A percentile compares a stretch with the other conserved stretches of the same genome.
Conservation (phyloP, 2,113 vertebrate species). For the Polyodon spathula region DNA sequence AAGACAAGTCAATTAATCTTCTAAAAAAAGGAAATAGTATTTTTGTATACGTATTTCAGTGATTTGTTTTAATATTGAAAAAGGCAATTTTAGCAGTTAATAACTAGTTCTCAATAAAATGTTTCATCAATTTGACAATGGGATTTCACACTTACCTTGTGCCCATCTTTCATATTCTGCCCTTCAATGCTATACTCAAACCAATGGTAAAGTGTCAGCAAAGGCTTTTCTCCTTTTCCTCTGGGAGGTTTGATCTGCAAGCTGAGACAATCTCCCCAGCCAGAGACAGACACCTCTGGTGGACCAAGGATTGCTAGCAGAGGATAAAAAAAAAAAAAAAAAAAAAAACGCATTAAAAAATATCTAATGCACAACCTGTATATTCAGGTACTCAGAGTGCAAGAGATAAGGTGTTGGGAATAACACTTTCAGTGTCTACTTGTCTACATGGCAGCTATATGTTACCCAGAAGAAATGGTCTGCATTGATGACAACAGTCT, state of each 20-base stretch:
- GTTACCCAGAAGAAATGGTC: too few relatives aligned
- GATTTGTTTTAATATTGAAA: too few relatives aligned
- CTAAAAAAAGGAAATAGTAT: too few relatives aligned
- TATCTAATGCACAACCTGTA: background rate
- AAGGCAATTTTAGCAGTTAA: too few relatives aligned
- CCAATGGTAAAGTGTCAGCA: background rate
- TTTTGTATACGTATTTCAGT: too few relatives aligned
- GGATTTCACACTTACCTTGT: slow-evolving; percentile 24
- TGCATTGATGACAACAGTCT: too few relatives aligned
- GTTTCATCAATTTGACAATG: background rate
- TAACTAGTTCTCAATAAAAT: too few relatives aligned
- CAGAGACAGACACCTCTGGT: slow-evolving; percentile 30
- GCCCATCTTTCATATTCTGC: slow-evolving; percentile 29
- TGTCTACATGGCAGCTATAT: too few relatives aligned
- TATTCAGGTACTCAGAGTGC: background rate
- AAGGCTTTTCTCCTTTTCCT: background rate
- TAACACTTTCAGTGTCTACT: too few relatives aligned
- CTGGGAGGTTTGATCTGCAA: slow-evolving; percentile 29
- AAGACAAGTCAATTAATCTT: too few relatives aligned
- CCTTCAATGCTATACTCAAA: slow-evolving; percentile 16
- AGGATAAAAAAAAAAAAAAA: background rate
- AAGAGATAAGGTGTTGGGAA: background rate
- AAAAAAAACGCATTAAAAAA: background rate
- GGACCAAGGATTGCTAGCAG: slow-evolving; percentile 40
- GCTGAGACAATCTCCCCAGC: slow-evolving; percentile 49